Evolutionary conservation across 2,797 vertebrate species (phyloP).

Genomic region (Centropyge bicolor): DNA sequence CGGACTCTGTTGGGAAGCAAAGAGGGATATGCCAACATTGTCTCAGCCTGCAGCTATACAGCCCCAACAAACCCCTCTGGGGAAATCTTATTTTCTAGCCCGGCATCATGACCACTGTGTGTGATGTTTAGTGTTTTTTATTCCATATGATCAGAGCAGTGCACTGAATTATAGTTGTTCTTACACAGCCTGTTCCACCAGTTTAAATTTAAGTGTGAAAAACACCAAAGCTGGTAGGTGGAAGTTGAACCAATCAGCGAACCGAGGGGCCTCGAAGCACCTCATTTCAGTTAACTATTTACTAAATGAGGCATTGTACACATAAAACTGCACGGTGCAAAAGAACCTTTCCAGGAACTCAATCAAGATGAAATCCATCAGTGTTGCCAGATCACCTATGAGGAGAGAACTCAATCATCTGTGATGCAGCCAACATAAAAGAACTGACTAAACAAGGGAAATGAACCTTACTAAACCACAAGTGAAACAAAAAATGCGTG

Average conservation of each 20-base stretch:
- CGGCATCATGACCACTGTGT: slow-evolving; percentile 14
- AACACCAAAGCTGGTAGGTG: not conserved
- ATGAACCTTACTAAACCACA: not conserved
- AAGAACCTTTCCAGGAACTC: not conserved
- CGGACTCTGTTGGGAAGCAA: slow-evolving; percentile 48
- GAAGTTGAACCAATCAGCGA: not conserved
- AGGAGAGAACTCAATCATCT: not conserved
- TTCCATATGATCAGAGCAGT: slow-evolving; percentile 7
- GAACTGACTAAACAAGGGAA: not conserved
- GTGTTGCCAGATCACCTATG: not conserved
- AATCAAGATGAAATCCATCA: not conserved
- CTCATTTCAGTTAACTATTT: not conserved
- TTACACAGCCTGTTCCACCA: not conserved
- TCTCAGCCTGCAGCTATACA: slow-evolving; percentile 62
- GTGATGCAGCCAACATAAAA: not conserved
- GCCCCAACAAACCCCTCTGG: slow-evolving; percentile 51
- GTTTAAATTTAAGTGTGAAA: not conserved
- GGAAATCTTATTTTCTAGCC: slow-evolving; percentile 47
- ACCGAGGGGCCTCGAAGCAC: not conserved
- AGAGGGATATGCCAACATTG: slow-evolving; percentile 48
- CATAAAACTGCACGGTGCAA: not conserved
- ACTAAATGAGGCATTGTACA: not conserved
- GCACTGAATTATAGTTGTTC: not conserved
- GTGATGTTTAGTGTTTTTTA: slow-evolving; percentile 13
- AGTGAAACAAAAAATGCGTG: not conserved